A percentile compares a stretch with the other conserved stretches of the same genome.
phyloP scores from a whole-genome alignment of 2,888 invertebrate genomes.

The Drosophila anomelani region DNA sequence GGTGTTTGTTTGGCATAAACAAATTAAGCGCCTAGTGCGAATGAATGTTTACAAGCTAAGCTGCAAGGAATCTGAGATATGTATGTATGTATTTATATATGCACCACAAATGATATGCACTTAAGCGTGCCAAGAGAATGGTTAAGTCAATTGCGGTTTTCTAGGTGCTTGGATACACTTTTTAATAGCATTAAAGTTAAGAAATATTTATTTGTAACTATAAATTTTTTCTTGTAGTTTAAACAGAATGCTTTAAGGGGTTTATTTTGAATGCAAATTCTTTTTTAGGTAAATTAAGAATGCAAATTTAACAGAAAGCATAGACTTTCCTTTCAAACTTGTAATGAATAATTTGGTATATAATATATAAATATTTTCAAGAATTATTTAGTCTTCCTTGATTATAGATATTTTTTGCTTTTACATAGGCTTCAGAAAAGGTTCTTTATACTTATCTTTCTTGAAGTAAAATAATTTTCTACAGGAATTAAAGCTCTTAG shows the following conservation, averaged over 20 bases:
- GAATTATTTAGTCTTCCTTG: no score
- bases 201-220: background rate
- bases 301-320: background rate
- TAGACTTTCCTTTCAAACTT: background rate
- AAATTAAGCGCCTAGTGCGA: conserved; percentile 62
- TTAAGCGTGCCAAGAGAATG: conserved; percentile 49
- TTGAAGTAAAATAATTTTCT: background rate
- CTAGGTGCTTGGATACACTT: conserved; percentile 1
- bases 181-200: background rate
- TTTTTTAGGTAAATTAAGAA: background rate
- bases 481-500: background rate
- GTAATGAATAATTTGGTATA: no score
- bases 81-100: background rate
- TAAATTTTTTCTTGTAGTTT: background rate
- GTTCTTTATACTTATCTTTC: background rate
- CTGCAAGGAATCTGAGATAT: conserved; percentile 24
- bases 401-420: background rate
- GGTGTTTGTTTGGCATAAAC: conserved; percentile 62
- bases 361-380: no score
- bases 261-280: background rate
- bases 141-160: conserved; percentile 7
- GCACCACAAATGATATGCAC: conserved; percentile 44
- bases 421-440: background rate
- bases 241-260: background rate
- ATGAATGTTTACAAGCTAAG: conserved; percentile 63